Conservation (phyloP, 2,797 vertebrate genomes). For the Melanotaenia trifasciata region DNA sequence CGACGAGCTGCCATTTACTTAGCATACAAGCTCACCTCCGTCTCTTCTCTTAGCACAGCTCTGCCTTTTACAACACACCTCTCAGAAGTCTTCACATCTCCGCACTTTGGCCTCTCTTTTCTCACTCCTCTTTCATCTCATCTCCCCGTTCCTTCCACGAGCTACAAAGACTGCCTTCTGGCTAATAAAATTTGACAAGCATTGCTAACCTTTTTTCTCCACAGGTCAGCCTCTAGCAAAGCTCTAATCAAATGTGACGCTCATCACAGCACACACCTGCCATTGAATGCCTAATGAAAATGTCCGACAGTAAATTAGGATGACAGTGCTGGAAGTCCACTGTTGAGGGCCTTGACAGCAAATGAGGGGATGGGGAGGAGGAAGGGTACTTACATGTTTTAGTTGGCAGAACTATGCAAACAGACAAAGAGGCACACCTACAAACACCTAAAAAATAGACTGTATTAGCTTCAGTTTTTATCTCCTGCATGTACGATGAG, state of each 20-base stretch:
- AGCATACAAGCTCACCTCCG: slow-evolving; percentile 41
- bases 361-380: not conserved
- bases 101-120: slow-evolving; percentile 35
- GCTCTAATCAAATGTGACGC: slow-evolving; percentile 92
- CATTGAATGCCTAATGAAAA: slow-evolving; percentile 82
- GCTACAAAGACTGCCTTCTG: slow-evolving; percentile 71
- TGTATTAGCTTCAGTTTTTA: slow-evolving; percentile 14
- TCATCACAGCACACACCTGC: slow-evolving; percentile 82
- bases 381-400: slow-evolving; percentile 11
- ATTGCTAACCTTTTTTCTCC: slow-evolving; percentile 85
- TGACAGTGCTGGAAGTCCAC: slow-evolving; percentile 53
- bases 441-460: slow-evolving; percentile 18
- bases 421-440: slow-evolving; percentile 11
- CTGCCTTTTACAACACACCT: slow-evolving; percentile 27
- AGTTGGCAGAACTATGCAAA: slow-evolving; percentile 36
- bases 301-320: slow-evolving; percentile 78
- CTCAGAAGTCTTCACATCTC: slow-evolving; percentile 36
- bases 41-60: slow-evolving; percentile 37
- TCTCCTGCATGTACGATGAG: slow-evolving; percentile 23
- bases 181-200: slow-evolving; percentile 93
- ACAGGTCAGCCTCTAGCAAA: slow-evolving; percentile 76
- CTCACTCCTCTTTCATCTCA: slow-evolving; percentile 67
- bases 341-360: slow-evolving; percentile 41
- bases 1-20: slow-evolving; percentile 36
- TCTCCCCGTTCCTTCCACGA: slow-evolving; percentile 51